phyloP scores from a whole-genome alignment of 2,113 vertebrate species.

The Etheostoma spectabile region DNA sequence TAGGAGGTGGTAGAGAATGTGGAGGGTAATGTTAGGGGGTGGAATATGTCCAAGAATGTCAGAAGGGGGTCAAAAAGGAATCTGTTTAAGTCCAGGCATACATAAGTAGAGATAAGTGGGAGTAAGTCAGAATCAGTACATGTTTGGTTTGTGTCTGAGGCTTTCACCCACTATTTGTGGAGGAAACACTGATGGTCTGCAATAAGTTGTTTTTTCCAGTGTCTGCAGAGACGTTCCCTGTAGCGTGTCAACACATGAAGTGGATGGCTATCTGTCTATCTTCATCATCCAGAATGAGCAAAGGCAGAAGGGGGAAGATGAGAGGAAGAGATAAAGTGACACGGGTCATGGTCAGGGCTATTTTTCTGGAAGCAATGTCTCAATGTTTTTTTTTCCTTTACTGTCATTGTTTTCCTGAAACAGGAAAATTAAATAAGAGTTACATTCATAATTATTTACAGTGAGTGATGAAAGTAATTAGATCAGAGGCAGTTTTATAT shows the following conservation, averaged over 20 bases:
- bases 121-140: not conserved
- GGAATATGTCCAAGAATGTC: conserved; percentile 33
- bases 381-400: not conserved
- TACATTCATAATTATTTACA: not conserved
- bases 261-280: conserved; percentile 52
- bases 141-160: not conserved
- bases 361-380: conserved; percentile 40
- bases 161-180: not conserved
- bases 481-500: not conserved
- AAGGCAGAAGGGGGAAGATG: conserved; percentile 61
- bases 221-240: conserved; percentile 16
- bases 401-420: conserved; percentile 24
- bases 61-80: not conserved
- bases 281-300: conserved; percentile 62
- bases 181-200: not conserved
- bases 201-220: conserved; percentile 32
- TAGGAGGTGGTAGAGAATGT: conserved; percentile 19
- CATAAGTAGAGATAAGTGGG: not conserved
- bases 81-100: not conserved
- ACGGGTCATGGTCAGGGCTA: conserved; percentile 52
- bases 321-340: conserved; percentile 55
- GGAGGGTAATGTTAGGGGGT: conserved; percentile 17
- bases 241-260: conserved; percentile 59
- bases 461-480: not conserved
- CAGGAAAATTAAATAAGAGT: not conserved